Percentiles rank a stretch among this genome's conserved stretches.
phyloP scores from a whole-genome alignment of 2,113 vertebrate genomes.

The Anguilla rostrata region DNA sequence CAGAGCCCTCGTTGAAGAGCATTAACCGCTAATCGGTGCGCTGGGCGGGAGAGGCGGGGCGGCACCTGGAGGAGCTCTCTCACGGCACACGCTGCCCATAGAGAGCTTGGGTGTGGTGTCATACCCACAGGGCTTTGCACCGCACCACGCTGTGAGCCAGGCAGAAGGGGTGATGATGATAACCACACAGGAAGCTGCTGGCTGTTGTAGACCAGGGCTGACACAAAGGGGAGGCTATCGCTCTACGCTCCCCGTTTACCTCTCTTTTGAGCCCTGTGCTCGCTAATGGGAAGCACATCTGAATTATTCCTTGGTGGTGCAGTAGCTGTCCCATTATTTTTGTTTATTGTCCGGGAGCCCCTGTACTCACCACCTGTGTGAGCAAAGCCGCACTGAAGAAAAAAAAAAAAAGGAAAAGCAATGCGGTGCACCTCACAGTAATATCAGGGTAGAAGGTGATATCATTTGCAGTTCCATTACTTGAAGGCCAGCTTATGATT shows the following conservation, averaged over 20 bases:
- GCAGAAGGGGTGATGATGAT: neutral
- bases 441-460: neutral
- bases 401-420: neutral
- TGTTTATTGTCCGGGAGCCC: neutral
- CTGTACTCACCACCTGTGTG: neutral
- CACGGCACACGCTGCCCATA: neutral
- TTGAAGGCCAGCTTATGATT: neutral
- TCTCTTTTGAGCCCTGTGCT: slow-evolving; percentile 20
- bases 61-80: neutral
- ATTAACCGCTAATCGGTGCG: slow-evolving; percentile 24
- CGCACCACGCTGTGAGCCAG: neutral
- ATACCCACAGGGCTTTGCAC: neutral
- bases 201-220: slow-evolving; percentile 31
- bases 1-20: neutral
- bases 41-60: neutral
- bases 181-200: neutral
- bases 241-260: neutral
- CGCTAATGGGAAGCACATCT: slow-evolving; percentile 11
- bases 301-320: neutral
- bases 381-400: neutral
- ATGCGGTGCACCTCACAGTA: neutral
- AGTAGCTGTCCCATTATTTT: neutral
- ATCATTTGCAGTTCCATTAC: neutral
- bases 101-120: neutral
- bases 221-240: neutral